Conservation (phyloP, 2,888 invertebrate species). For the Ariolimax columbianus region DNA sequence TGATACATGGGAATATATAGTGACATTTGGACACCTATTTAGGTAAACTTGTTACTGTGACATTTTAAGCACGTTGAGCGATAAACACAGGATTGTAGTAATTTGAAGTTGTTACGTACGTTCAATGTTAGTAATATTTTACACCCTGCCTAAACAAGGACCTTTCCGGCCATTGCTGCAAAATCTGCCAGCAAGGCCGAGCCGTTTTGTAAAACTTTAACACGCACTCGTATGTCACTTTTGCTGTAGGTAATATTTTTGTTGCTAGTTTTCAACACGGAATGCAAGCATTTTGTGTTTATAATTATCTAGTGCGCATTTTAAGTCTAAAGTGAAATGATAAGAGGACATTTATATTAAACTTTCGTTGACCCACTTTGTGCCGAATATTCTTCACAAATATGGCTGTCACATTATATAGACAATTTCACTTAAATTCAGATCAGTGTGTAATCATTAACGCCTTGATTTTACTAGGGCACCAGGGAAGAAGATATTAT, state of each 20-base stretch:
- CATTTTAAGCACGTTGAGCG: not conserved
- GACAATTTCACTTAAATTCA: too few relatives aligned
- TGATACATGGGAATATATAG: constrained; percentile 81
- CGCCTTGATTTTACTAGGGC: not conserved
- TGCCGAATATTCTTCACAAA: constrained; percentile 26
- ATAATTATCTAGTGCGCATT: not conserved
- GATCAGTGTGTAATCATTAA: not conserved
- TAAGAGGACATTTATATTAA: not conserved
- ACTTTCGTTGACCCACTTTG: constrained; percentile 37
- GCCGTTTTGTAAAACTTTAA: constrained; percentile 22
- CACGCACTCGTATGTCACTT: not conserved
- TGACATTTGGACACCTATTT: constrained; percentile 80
- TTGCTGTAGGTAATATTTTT: not conserved
- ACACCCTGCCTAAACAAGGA: constrained; percentile 21
- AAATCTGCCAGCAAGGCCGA: constrained; percentile 52
- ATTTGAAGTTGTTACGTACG: not conserved
- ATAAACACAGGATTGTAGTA: not conserved
- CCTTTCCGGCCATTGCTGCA: constrained; percentile 52
- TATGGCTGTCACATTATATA: constrained; percentile 32
- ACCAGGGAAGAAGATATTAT: not conserved
- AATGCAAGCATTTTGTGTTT: not conserved
- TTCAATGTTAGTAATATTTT: constrained; percentile 1
- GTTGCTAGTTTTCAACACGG: not conserved
- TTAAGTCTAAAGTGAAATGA: not conserved
- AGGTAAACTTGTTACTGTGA: constrained; percentile 74